Percentiles rank a stretch among this genome's conserved stretches.
Conservation (phyloP, 2,888 invertebrate genomes). For the Parnassius mnemosyne region DNA sequence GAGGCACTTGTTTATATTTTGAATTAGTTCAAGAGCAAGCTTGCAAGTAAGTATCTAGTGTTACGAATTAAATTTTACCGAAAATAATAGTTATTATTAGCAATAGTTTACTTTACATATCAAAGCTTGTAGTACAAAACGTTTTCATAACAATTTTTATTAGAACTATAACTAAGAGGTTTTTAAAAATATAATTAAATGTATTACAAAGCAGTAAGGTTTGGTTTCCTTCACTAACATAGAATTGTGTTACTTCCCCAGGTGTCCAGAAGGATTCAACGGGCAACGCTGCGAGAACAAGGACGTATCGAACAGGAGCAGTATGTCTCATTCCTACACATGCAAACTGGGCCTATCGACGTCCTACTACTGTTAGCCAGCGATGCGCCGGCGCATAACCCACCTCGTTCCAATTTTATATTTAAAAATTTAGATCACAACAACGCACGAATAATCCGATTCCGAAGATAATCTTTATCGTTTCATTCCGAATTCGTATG, state of each 20-base stretch:
- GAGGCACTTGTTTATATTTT: conserved; percentile 91
- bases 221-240: neutral
- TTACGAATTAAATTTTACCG: too few species aligned
- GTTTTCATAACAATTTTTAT: too few species aligned
- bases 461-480: conserved; percentile 44
- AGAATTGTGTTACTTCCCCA: conserved; percentile 57
- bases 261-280: conserved; percentile 90
- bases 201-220: neutral
- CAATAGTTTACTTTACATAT: too few species aligned
- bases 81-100: too few species aligned
- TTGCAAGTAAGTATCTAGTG: conserved; percentile 89
- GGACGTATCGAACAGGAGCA: conserved; percentile 86
- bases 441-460: conserved; percentile 49
- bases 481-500: conserved; percentile 22
- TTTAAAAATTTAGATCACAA: conserved; percentile 55
- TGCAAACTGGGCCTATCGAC: conserved; percentile 89
- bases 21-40: conserved; percentile 88
- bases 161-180: neutral
- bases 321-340: conserved; percentile 89
- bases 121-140: too few species aligned
- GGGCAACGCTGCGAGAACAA: conserved; percentile 90
- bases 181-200: neutral
- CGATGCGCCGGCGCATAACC: conserved; percentile 62
- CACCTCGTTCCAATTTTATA: conserved; percentile 71
- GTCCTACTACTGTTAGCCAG: conserved; percentile 87